Evolutionary conservation across 2,797 vertebrate genomes (phyloP), one percentile per base, ranked within the genome.

Genomic region (Acipenser oxyrinchus): DNA sequence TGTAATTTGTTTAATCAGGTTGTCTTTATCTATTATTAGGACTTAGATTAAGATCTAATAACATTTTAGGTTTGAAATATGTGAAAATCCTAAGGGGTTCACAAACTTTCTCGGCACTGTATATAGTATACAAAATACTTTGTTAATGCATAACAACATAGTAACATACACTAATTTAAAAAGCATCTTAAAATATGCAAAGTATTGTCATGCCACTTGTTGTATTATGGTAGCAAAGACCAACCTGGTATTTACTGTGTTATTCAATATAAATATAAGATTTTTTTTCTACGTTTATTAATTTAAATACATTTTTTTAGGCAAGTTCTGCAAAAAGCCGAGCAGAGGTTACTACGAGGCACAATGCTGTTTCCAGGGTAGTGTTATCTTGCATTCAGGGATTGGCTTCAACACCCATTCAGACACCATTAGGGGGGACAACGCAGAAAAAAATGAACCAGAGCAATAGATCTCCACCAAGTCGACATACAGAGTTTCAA

Each of bases 321-420:
- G 91, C 78, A 69, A 75, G 51, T 64, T 74, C 55, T 64, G 74
- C 82, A 0, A 82, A 71, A 10, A 73, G 68, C 64, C 78, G 83
- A 4, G 68, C 73, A 53, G 78, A 78, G 6, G 50, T 74, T 71
- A 83, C 92, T 73, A 93, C 95, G 0, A 90, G 95, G 77, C 88
- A 94, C 2, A 74, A 78, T 0, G 70, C 78, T n/a, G 55, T 77
- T 55, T 81, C 77, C 70, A 86, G 95, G 81, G 68, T 82, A 3
- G 89, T 90, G 10, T 74, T 99, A 68, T 89, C 93, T 66, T 87
- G 88, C 76, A 79, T 99, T 76, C 95, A 99, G 78, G 81, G 78
- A 65, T 67, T 89, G 50, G 87, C 91, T 48, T 80, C 85, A 51
- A 68, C 70, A 2, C 75, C 84, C 1, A 55, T 69, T 69, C 74